phyloP scores from a whole-genome alignment of 2,113 vertebrate genomes.

The Arizona elegans region DNA sequence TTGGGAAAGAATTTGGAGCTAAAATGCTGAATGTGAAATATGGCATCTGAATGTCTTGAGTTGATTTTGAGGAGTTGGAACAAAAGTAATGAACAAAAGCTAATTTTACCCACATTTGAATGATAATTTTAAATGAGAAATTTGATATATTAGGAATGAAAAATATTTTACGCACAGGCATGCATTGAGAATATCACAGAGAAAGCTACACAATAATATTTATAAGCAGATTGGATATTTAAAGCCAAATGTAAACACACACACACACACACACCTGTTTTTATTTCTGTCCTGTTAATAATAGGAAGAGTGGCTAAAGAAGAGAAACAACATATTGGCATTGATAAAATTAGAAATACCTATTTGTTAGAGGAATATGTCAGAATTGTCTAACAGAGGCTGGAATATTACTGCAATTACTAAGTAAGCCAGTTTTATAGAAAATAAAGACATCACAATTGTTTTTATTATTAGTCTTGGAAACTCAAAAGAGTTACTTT shows the following conservation, averaged over 20 bases:
- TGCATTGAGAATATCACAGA: neutral
- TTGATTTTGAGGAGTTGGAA: neutral
- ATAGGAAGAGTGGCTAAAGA: neutral
- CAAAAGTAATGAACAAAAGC: neutral
- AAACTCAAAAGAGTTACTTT: neutral
- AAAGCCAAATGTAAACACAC: neutral
- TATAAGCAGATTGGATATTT: conserved; percentile 3
- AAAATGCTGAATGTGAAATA: neutral
- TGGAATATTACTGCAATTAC: neutral
- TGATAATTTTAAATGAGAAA: neutral
- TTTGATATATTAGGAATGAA: neutral
- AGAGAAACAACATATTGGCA: neutral
- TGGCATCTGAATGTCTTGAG: neutral
- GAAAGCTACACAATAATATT: conserved; percentile 4
- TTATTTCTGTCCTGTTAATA: neutral
- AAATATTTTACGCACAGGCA: neutral
- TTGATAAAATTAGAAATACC: neutral
- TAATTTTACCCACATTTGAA: neutral
- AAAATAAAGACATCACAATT: neutral
- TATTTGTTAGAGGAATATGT: neutral
- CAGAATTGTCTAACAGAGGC: neutral
- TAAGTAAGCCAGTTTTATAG: neutral
- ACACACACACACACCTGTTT: neutral
- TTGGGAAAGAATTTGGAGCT: neutral
- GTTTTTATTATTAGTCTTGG: neutral